Base-by-base conservation (phyloP, 2,113 vertebrate genomes). In the Centropus unirufus region DNA sequence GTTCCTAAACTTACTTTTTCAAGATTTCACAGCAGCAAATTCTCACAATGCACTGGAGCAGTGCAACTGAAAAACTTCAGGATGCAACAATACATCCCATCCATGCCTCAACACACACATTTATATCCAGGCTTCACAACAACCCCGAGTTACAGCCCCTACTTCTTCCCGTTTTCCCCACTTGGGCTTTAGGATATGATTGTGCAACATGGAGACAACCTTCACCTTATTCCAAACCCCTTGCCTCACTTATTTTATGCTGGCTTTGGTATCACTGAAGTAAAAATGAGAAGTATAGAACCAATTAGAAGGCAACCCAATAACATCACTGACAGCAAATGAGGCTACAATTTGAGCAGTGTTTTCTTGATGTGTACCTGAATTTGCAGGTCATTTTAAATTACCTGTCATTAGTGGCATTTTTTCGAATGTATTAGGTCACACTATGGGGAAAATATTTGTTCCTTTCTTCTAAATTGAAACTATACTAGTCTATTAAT, bases 101-200 rank as follows among this genome's bases (percentile, higher is more conserved):
- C 29, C 15, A 23, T 4, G 12, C 36, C 69, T 29, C 32, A 58
- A 34, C 26, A 55, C 3, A 1, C 5, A 36, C 1, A 3, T 4
- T 14, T 21, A 27, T 1, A 68, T 7, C 44, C n/a, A 6, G 3
- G 44, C n/a, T 16, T 36, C 58, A 49, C 7, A 64, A 68, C 26
- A 63, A 39, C 14, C 7, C 9, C 2, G 0, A 74, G 29, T 62
- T 83, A 77, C 26, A 92, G 40, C 12, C 46, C 66, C 40, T 63
- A 11, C n/a, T 84, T 66, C 46, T 18, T 46, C 21, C 27, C 36
- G 51, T 4, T 47, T 70, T 78, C 62, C 52, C n/a, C 27, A n/a
- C 47, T 21, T 85, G 30, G 81, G 5, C 9, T 75, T 75, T 46
- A 70, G 51, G 19, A 74, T 29, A 70, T 1, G 6, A 67, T 75